Evolutionary conservation across 2,888 invertebrate species (phyloP), one percentile per base, ranked within the genome.

Genomic region (Melipona bicolor): DNA sequence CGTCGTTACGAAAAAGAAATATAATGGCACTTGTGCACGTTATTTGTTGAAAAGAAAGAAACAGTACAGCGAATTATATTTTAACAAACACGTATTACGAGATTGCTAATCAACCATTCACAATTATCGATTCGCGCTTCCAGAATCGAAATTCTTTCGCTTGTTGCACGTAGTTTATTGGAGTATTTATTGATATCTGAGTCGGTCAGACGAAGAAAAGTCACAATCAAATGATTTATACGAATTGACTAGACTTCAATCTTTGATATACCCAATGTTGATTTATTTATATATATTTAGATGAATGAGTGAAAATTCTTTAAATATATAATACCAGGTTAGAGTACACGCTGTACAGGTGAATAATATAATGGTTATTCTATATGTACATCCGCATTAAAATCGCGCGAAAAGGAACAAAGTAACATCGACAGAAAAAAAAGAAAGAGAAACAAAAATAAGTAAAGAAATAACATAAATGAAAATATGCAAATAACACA

Each of bases 51-150:
- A 3, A 50, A 59, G 27, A 49, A 54, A 32, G 2, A 49, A 36
- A 43, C 52, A 64, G 56, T 52, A 24, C n/a, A 19, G 36, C 21
- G n/a, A 11, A 4, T 13, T 36, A 52, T 52, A 52, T 43, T 43
- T 36, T 36, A 36, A 9, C 49, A 54, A 56, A 36, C 13, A 54
- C 4, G 56, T 11, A 65, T 13, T n/a, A 27, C 19, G 36, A 43
- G 27, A 36, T 59, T 56, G 36, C 17, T 21, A 27, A 75, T 75
- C 75, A 75, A 49, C 49, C 24, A 52, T 67, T 80, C 24, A 32
- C 59, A 75, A 80, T 65, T 79, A 32, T 43, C 70, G 70, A 61
- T 27, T 59, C 82, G 80, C 82, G 19, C 61, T 75, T 70, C 59
- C 80, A 24, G 27, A 73, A 52, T n/a, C 21, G 11, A 17, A 65